These are phyloP conservation scores for Trichogramma dendrolimi DNA, from an alignment of 2,888 invertebrate species.

Conservation along the genomic window DNA sequence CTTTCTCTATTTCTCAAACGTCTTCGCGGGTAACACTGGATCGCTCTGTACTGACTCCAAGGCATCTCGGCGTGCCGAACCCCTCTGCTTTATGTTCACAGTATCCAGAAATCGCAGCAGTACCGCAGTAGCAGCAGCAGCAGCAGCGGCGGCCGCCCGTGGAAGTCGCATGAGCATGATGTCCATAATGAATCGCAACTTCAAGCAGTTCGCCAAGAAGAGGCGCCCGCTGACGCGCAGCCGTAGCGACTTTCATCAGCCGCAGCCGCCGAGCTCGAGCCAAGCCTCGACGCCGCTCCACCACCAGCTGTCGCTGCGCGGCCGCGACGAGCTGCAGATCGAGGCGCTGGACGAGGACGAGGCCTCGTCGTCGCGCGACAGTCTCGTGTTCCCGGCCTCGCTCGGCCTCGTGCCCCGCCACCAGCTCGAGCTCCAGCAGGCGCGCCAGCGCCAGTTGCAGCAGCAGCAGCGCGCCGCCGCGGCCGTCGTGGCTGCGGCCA, in stretches of 20 bases:
- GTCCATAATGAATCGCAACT: slow-evolving; percentile 25
- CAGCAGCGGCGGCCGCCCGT: no score
- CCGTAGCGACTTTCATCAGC: slow-evolving; percentile 23
- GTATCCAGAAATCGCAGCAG: no score
- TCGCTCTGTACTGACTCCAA: no score
- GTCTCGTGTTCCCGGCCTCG: slow-evolving; percentile 25
- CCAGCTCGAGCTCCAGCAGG: slow-evolving; percentile 20
- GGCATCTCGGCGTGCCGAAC: no score
- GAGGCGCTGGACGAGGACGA: slow-evolving; percentile 23
- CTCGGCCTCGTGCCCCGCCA: slow-evolving; percentile 24
- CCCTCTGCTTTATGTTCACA: no score
- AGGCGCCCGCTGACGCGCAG: slow-evolving; percentile 24
- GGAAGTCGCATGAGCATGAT: slow-evolving; percentile 21
- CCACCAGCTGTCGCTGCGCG: slow-evolving; percentile 1
- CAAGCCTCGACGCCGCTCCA: not conserved
- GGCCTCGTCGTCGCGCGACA: slow-evolving; percentile 24
- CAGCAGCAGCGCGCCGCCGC: slow-evolving; percentile 7
- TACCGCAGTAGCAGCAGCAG: no score
- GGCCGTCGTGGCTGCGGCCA: not conserved
- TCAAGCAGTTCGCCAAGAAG: slow-evolving; percentile 27
- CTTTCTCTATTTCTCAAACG: no score
- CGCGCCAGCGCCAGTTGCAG: slow-evolving; percentile 8
- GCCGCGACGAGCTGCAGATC: slow-evolving; percentile 13
- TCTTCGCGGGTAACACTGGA: no score
- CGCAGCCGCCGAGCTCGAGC: not conserved